Percentiles rank a stretch among this genome's conserved stretches.
phyloP scores from a whole-genome alignment of 2,797 vertebrate species.

The Choloepus didactylus region DNA sequence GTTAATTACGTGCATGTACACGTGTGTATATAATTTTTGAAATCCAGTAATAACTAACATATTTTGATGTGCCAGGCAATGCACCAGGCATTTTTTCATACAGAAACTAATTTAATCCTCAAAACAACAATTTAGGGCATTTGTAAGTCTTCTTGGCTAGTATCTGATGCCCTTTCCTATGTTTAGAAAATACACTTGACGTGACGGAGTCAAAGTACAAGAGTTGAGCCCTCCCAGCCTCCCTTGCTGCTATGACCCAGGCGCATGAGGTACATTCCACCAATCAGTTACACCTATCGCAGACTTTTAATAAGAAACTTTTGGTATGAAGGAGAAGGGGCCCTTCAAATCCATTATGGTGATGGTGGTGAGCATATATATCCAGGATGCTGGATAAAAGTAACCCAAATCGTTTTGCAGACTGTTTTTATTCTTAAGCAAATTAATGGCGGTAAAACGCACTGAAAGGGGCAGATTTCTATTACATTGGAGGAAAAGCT shows the following conservation, averaged over 20 bases:
- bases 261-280: background rate
- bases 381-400: background rate
- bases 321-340: background rate
- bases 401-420: background rate
- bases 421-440: background rate
- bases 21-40: background rate
- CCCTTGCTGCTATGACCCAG: background rate
- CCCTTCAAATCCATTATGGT: background rate
- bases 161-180: background rate
- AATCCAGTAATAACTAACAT: background rate
- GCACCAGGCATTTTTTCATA: background rate
- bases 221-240: background rate
- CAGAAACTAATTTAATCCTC: background rate
- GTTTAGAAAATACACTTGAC: background rate
- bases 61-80: background rate
- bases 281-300: background rate
- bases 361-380: background rate
- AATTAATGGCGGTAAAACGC: background rate
- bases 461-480: background rate
- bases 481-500: background rate
- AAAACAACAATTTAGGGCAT: background rate
- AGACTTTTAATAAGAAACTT: background rate
- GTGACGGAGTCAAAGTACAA: background rate
- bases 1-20: background rate
- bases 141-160: background rate